phyloP scores from a whole-genome alignment of 2,797 vertebrate species.

The Cheirogaleus major region DNA sequence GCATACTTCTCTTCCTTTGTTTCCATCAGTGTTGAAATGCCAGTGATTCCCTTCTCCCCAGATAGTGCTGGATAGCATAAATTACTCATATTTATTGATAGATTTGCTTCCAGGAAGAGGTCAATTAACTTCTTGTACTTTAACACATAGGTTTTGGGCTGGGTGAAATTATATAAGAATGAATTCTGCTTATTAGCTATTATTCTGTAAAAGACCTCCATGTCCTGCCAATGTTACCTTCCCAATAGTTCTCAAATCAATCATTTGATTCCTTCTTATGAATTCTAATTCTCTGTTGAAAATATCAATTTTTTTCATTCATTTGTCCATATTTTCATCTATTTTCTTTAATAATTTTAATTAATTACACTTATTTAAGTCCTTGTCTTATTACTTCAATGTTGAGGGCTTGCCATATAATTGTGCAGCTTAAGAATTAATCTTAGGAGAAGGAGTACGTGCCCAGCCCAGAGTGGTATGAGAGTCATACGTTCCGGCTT shows the following conservation, averaged over 20 bases:
- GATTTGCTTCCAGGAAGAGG: constrained; percentile 19
- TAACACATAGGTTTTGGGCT: not conserved
- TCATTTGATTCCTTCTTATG: constrained; percentile 1
- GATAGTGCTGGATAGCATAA: not conserved
- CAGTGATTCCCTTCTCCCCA: not conserved
- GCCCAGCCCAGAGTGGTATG: no score
- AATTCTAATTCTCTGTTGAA: not conserved
- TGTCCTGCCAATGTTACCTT: not conserved
- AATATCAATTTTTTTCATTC: not conserved
- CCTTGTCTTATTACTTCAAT: constrained; percentile 1
- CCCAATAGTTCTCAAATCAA: not conserved
- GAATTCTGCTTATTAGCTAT: not conserved
- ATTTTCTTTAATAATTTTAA: not conserved
- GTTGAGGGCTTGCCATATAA: no score
- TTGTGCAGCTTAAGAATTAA: no score
- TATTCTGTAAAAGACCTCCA: not conserved
- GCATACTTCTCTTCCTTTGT: not conserved
- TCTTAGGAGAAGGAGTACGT: no score
- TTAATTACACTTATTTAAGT: not conserved
- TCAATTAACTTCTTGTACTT: not conserved
- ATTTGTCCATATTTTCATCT: not conserved
- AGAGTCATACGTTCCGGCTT: no score
- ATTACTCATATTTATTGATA: constrained; percentile 13
- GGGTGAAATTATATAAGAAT: not conserved
- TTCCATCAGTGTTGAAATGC: not conserved